Conservation (phyloP, 2,797 vertebrate genomes). For the Cossypha niveicapilla region DNA sequence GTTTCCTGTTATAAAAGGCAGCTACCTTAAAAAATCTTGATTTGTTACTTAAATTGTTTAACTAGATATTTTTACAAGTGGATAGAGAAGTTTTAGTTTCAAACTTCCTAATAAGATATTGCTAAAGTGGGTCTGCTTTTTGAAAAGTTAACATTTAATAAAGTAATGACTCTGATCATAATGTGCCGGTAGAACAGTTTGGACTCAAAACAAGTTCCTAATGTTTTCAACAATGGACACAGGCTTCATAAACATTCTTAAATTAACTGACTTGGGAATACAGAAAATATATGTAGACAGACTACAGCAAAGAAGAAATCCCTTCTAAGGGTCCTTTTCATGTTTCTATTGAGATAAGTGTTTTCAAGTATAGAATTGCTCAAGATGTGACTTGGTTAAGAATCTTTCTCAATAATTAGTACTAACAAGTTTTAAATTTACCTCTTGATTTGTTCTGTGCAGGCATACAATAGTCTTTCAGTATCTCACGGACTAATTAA, state of each 20-base stretch:
- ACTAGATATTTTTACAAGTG: not conserved
- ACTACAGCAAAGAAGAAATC: not conserved
- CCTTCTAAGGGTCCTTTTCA: not conserved
- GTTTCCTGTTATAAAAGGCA: not conserved
- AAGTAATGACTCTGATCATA: not conserved
- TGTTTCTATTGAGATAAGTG: not conserved
- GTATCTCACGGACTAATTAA: not conserved
- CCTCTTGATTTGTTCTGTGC: not conserved
- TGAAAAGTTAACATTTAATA: not conserved
- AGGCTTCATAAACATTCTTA: not conserved
- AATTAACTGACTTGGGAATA: not conserved
- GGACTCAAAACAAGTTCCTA: not conserved
- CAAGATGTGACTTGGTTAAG: not conserved
- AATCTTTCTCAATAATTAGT: not conserved
- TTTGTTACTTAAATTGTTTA: not conserved
- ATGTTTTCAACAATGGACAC: not conserved
- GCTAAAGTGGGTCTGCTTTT: not conserved
- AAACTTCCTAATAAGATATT: not conserved
- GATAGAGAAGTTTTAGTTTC: not conserved
- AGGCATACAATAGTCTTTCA: not conserved
- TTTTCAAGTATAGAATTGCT: not conserved
- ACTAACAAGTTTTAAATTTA: not conserved
- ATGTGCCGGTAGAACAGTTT: not conserved
- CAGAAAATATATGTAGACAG: not conserved
- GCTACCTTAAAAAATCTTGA: not conserved